Evolutionary conservation across 2,888 invertebrate species (phyloP).

Genomic region (Eupeodes luniger): DNA sequence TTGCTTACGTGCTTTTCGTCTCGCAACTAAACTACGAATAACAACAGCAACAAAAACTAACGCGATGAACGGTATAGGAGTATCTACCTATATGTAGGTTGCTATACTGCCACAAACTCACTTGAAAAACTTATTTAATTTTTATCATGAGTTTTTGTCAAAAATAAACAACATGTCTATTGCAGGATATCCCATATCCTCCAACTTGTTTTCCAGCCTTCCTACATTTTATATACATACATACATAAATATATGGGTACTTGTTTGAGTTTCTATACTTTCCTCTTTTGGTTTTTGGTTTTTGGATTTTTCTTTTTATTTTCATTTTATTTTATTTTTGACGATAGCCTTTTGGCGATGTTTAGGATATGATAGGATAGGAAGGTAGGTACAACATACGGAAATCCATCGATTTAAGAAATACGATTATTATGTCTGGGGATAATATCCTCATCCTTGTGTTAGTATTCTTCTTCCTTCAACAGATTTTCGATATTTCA

Average conservation of each 20-base stretch:
- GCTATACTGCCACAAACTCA: background rate
- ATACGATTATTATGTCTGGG: conserved; percentile 59
- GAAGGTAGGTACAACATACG: conserved; percentile 32
- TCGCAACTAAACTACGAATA: background rate
- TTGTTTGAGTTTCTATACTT: background rate
- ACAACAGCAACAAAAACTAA: background rate
- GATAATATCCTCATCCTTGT: conserved; percentile 41
- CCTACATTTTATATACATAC: background rate
- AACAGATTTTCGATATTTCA: conserved; percentile 23
- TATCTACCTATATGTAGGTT: background rate
- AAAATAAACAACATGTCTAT: conserved; percentile 57
- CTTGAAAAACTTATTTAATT: conserved; percentile 19
- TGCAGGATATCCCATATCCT: conserved; percentile 51
- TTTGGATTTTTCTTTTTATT: background rate
- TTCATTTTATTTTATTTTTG: background rate
- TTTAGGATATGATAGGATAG: background rate
- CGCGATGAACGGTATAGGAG: background rate
- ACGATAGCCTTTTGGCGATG: conserved; percentile 35
- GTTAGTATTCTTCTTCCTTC: conserved; percentile 8
- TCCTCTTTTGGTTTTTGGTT: background rate
- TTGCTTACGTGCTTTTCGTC: conserved; percentile 13
- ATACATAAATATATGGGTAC: too few relatives aligned
- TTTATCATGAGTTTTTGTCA: conserved; percentile 30
- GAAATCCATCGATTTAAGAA: conserved; percentile 68
- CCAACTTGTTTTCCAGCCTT: background rate